Percentiles rank a stretch among this genome's conserved stretches.
Conservation (phyloP, 1,140 invertebrate genomes). For the Drosophila novamexicana region DNA sequence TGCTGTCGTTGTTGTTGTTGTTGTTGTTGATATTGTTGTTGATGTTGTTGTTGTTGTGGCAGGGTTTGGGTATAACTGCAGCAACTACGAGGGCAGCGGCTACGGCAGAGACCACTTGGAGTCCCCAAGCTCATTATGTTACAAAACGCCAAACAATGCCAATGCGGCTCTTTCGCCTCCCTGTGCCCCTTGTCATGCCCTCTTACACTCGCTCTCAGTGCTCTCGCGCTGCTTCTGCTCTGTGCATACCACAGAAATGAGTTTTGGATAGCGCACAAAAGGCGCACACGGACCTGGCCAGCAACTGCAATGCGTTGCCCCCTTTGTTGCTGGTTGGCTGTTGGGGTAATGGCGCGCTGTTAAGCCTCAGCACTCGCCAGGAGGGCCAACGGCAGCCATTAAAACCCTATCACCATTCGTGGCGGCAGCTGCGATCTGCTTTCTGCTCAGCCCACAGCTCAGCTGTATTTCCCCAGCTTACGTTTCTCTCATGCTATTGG, state of each 20-base stretch:
- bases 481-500: constrained; percentile 12
- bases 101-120: constrained; percentile 66
- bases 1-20: constrained; percentile 5
- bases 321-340: constrained; percentile 5
- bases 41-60: constrained; percentile 32
- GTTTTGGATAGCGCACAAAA: constrained; percentile 73
- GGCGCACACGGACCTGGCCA: constrained; percentile 62
- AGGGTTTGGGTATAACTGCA: constrained; percentile 54
- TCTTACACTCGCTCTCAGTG: not conserved
- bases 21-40: constrained; percentile 8
- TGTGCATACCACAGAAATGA: constrained; percentile 59
- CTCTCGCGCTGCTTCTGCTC: constrained; percentile 27
- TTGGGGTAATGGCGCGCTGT: constrained; percentile 1
- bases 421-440: constrained; percentile 71
- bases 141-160: constrained; percentile 83
- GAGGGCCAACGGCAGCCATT: constrained; percentile 63
- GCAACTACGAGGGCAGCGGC: constrained; percentile 45
- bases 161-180: constrained; percentile 38
- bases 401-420: constrained; percentile 76
- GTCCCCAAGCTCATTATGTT: constrained; percentile 83
- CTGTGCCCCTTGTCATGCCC: not conserved
- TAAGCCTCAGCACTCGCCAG: constrained; percentile 36
- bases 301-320: constrained; percentile 64
- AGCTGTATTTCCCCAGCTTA: constrained; percentile 19
- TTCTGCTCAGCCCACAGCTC: constrained; percentile 16